Conservation (phyloP, 2,888 invertebrate genomes). For the Epinotia nisella region DNA sequence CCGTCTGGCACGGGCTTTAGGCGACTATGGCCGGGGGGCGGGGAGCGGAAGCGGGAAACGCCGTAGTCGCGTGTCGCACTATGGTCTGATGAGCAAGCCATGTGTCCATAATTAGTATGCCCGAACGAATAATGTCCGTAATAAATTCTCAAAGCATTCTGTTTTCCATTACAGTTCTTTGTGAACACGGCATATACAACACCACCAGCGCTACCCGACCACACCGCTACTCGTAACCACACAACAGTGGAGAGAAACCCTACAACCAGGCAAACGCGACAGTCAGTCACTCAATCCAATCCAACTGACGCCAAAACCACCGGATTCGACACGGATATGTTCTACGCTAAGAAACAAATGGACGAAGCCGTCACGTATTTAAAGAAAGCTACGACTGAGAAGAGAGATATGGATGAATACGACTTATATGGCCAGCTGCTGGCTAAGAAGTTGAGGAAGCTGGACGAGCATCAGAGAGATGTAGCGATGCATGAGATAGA, state of each 20-base stretch:
- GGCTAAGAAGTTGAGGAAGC: slow-evolving; percentile 73
- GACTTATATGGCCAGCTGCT: slow-evolving; percentile 74
- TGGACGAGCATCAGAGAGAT: slow-evolving; percentile 75
- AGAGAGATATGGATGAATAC: slow-evolving; percentile 69
- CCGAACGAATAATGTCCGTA: neutral
- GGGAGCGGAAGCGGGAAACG: too few species aligned
- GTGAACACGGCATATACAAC: slow-evolving; percentile 47
- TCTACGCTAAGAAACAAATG: slow-evolving; percentile 54
- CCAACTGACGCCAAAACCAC: slow-evolving; percentile 42
- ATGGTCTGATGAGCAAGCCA: too few species aligned
- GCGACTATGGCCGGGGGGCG: too few species aligned
- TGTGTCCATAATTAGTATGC: neutral
- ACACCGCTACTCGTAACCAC: slow-evolving; percentile 48
- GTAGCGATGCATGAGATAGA: slow-evolving; percentile 79
- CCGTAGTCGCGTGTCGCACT: too few species aligned
- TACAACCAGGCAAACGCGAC: slow-evolving; percentile 48
- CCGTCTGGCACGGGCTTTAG: too few species aligned
- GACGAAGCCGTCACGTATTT: slow-evolving; percentile 54
- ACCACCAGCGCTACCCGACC: slow-evolving; percentile 49
- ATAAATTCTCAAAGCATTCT: neutral
- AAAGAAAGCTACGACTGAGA: slow-evolving; percentile 51
- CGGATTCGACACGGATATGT: slow-evolving; percentile 29
- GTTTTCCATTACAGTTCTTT: slow-evolving; percentile 52
- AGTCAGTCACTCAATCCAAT: slow-evolving; percentile 43
- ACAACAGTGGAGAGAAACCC: slow-evolving; percentile 12